These are phyloP conservation scores for Protonibea diacanthus DNA, from an alignment of 2,797 vertebrate genomes.

Conservation along the genomic window DNA sequence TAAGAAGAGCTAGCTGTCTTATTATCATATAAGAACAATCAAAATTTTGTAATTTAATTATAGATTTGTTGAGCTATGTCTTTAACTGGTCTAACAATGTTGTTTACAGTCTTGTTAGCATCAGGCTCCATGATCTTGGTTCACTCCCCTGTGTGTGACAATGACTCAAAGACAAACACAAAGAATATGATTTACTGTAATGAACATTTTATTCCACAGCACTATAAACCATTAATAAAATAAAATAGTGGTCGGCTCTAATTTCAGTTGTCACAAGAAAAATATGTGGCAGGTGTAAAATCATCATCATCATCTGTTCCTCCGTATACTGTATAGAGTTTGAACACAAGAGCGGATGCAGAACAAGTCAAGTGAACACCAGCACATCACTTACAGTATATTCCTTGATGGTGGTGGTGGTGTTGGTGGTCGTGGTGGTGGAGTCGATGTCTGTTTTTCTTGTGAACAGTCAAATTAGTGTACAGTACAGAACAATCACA, in stretches of 20 bases:
- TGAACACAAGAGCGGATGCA: conserved; percentile 33
- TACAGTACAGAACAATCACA: conserved; percentile 52
- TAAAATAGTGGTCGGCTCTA: conserved; percentile 71
- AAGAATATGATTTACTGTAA: conserved; percentile 53
- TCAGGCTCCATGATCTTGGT: neutral
- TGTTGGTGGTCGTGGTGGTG: neutral
- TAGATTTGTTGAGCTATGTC: too few species aligned
- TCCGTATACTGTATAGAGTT: conserved; percentile 44
- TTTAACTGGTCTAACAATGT: too few species aligned
- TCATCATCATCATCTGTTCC: conserved; percentile 51
- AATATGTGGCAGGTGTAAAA: conserved; percentile 71
- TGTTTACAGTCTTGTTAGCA: neutral
- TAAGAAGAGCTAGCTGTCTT: neutral
- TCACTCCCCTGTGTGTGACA: neutral
- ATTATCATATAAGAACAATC: too few species aligned
- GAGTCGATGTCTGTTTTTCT: conserved; percentile 13
- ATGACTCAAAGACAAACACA: conserved; percentile 10
- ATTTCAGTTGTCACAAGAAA: conserved; percentile 72
- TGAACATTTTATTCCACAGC: conserved; percentile 84
- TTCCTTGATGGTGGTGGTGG: neutral
- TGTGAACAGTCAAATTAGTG: conserved; percentile 32
- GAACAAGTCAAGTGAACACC: conserved; percentile 34
- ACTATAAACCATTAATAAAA: conserved; percentile 84
- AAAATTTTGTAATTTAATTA: too few species aligned
- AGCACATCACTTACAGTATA: conserved; percentile 17